Evolutionary conservation across 2,797 vertebrate species (phyloP), one percentile per base, ranked within the genome.

Genomic region (Pipistrellus pygmaeus): DNA sequence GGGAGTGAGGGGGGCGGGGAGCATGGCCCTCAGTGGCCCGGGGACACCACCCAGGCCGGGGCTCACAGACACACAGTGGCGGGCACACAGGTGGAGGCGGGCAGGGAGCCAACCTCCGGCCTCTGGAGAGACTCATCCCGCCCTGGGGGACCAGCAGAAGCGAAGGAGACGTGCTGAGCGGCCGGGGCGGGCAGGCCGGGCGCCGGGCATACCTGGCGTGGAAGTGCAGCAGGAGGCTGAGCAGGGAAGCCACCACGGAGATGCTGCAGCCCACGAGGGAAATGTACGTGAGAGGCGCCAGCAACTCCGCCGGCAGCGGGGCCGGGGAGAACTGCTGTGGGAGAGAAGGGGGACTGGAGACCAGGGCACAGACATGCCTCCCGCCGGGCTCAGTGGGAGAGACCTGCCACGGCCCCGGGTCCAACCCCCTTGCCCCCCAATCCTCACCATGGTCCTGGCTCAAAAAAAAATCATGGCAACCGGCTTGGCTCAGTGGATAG

Each of bases 201-300:
- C 69, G 0, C 0, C 0, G 6, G 20, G 77, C 53, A 13, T 96
- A 98, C 98, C 97, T 98, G 95, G 71, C 48, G 4, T 53, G 32
- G 82, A 94, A n/a, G 69, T 96, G 77, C 71, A 97, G 88, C 41
- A 97, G 55, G 30, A 97, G 15, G 1, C 83, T 88, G 88, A 97
- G 78, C 81, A 98, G 60, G 0, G 97, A 96, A 68, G 97, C 94
- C 0, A 73, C 30, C 0, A 96, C 55, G 0, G 97, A 98, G 88
- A 98, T 1, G n/a, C 97, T 96, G 84, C 98, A 98, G 82, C 98
- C 97, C 8, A 97, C 87, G 0, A 94, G 80, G 73, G 95, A 97
- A 88, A 98, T 95, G 55, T 95, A 95, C 0, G 90, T 95, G n/a
- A 98, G 97, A 0, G 97, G 96, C 0, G 1, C 30, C 95, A 96